Evolutionary conservation across 2,113 vertebrate genomes (phyloP), one percentile per base, ranked within the genome.

Genomic region (Falcunculus frontatus): DNA sequence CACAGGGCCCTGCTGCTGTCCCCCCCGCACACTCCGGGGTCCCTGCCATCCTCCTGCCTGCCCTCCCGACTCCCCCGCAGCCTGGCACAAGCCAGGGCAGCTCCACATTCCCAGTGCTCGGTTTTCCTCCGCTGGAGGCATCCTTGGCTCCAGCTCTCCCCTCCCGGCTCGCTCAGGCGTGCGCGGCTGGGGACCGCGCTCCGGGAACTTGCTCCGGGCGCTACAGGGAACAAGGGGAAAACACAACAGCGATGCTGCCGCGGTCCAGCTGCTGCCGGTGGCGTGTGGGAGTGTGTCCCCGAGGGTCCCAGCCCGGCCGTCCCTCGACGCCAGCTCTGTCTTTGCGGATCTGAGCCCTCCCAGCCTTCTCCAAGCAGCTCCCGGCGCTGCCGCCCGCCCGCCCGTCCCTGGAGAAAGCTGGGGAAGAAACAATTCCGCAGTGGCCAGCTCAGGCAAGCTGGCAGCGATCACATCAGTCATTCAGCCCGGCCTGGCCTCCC

Each of bases 81-180:
- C n/a, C 26, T 2, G 5, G 25, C 53, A 33, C 1, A 6, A 63
- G n/a, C 25, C 52, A 12, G 25, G 3, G 5, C 52, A 75, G 52
- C 52, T 64, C 30, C 2, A 0, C 2, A 0, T n/a, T 41, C 59
- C 89, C 57, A 10, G 9, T 2, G 50, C 42, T 52, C 4, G 4
- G 17, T 46, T 70, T 77, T 41, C 41, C 57, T 80, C 6, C 20
- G 1, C 53, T 11, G 44, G 53, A 60, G 30, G 44, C 65, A 52
- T 25, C 35, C 30, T 4, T 4, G 25, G 50, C 47, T 60, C 26
- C 1, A 0, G 41, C 44, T 64, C 46, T 74, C 7, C 42, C 55
- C 70, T 18, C 1, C 65, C 1, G 6, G 49, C 79, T 88, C 32
- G 33, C 86, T 86, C 89, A 85, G 84, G 60, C 42, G 8, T 74